Evolutionary conservation across 2,888 invertebrate species (phyloP).

Genomic region (Drosophila suboccidentalis): DNA sequence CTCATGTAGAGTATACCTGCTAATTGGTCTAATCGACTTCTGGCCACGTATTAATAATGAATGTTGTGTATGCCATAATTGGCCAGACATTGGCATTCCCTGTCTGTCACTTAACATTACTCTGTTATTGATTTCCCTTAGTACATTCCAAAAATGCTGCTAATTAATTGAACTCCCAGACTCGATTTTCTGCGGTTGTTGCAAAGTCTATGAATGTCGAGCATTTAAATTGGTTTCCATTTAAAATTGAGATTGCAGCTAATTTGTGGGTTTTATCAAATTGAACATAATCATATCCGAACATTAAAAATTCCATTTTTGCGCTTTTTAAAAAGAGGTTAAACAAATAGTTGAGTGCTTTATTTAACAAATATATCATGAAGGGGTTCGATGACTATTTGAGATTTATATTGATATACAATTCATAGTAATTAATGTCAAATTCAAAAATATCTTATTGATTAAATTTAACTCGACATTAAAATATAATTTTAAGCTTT

Average conservation of each 20-base stretch:
- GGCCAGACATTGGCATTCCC: conserved; percentile 16
- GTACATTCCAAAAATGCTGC: background rate
- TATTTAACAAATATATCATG: too few relatives aligned
- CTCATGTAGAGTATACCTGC: conserved; percentile 8
- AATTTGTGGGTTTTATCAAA: background rate
- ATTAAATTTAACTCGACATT: too few relatives aligned
- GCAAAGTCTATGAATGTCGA: background rate
- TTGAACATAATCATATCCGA: too few relatives aligned
- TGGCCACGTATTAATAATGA: conserved; percentile 54
- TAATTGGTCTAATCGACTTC: conserved; percentile 74
- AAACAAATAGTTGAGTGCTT: too few relatives aligned
- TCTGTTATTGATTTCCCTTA: conserved; percentile 13
- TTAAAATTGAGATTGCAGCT: background rate
- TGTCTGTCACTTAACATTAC: background rate
- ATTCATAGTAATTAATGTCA: too few relatives aligned
- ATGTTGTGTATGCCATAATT: conserved; percentile 58
- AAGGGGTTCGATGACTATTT: too few relatives aligned
- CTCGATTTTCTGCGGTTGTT: background rate
- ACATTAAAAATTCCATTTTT: too few relatives aligned
- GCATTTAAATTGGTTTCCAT: background rate
- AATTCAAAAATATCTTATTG: too few relatives aligned
- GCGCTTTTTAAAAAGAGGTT: too few relatives aligned
- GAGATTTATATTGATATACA: too few relatives aligned
- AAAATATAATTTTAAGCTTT: too few relatives aligned
- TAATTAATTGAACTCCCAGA: conserved; percentile 3